phyloP scores from a whole-genome alignment of 1,140 invertebrate genomes.

The Pseudoatta argentina region DNA sequence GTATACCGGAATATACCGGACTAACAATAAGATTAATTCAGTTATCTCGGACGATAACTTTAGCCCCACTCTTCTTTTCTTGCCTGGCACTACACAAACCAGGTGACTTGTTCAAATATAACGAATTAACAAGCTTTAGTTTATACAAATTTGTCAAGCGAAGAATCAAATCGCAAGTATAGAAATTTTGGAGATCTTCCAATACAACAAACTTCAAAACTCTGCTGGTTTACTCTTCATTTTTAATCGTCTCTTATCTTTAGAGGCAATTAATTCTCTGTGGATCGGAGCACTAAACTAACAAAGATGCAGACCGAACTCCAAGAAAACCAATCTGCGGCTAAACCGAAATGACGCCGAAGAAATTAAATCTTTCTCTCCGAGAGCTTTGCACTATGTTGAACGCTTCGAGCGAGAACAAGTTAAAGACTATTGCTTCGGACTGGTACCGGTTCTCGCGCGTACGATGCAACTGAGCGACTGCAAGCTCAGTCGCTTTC shows the following conservation, averaged over 20 bases:
- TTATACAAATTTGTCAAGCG: background rate
- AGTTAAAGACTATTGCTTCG: slow-evolving; percentile 12
- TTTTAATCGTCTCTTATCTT: background rate
- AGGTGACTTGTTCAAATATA: background rate
- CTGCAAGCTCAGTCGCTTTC: slow-evolving; percentile 28
- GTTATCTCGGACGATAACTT: slow-evolving; percentile 44
- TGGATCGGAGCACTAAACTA: background rate
- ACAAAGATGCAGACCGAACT: background rate
- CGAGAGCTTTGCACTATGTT: background rate
- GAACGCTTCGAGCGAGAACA: slow-evolving; percentile 1
- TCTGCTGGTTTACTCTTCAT: background rate
- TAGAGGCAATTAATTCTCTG: background rate
- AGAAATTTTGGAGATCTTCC: background rate
- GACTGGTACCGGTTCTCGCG: slow-evolving; percentile 17
- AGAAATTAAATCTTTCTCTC: background rate
- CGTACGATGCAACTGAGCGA: slow-evolving; percentile 16
- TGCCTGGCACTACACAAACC: background rate
- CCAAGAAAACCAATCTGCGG: background rate
- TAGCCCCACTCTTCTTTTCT: background rate
- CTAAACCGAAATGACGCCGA: background rate
- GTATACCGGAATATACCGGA: slow-evolving; percentile 42
- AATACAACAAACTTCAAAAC: background rate
- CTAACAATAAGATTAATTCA: slow-evolving; percentile 28
- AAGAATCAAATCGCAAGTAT: background rate
- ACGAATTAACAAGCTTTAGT: background rate